Base-by-base conservation (phyloP, 2,113 vertebrate species). In the Actenoides lindsayi region DNA sequence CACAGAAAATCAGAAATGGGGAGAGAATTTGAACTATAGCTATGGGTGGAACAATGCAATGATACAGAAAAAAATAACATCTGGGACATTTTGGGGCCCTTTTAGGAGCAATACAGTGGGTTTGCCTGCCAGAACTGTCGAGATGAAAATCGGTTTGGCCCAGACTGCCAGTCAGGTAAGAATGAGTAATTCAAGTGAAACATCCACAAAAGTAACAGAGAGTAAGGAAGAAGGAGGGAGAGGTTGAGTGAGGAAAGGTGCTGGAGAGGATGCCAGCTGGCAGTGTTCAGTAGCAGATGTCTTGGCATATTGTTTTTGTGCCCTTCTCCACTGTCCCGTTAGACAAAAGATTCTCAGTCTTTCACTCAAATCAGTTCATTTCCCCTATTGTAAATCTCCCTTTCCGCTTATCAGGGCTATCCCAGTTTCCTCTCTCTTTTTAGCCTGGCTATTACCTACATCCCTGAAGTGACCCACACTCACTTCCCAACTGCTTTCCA, bases 51-150 rank as follows among this genome's bases (percentile, higher is more conserved):
- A 69, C 62, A 78, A 16, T n/a, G 24, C n/a, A 93, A 2, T 50
- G 18, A 21, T 85, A 41, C 9, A 56, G 60, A 68, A 87, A 62
- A 80, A 80, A 16, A n/a, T 97, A 92, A 94, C 39, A 53, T 16
- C 25, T 94, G 63, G n/a, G 28, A 89, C 19, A 16, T 90, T 65
- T 90, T 91, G 84, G 67, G 64, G 9, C 48, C 39, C 41, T 84
- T 90, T 87, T 82, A 99, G 99, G 98, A 98, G 4, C 98, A 98
- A 17, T 99, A 98, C 91, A 93, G 98, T 6, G 99, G 99, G 5
- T 98, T 98, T 62, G 98, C 98, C 62, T 99, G 99, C 96, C 98
- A 99, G 84, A 96, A 98, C 6, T 99, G 99, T 96, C 90, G 10
- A 31, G 98, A 99, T 83, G 87, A 94, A 35, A 98, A 96, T 27